Evolutionary conservation across 2,113 vertebrate species (phyloP).

Genomic region (Podarcis raffonei): DNA sequence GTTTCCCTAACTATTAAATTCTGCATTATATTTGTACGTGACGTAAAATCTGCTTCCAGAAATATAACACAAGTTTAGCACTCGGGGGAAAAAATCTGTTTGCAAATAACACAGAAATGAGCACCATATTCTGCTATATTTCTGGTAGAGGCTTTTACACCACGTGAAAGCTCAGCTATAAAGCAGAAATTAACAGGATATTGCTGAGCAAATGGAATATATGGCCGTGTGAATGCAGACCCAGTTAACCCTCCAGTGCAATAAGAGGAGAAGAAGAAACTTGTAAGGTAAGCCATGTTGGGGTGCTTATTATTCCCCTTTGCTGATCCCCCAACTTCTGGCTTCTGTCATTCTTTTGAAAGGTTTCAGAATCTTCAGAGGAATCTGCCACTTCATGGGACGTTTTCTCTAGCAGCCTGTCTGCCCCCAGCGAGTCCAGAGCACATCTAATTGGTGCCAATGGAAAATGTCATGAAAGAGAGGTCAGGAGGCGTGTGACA

Average conservation of each 20-base stretch:
- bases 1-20: background rate
- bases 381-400: constrained; percentile 14
- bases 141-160: no score
- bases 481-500: background rate
- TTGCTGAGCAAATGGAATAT: no score
- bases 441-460: background rate
- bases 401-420: background rate
- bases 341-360: constrained; percentile 59
- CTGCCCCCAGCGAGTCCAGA: rapidly evolving
- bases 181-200: no score
- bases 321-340: constrained; percentile 48
- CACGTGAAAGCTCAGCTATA: no score
- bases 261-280: background rate
- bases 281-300: no score
- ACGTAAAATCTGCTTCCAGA: no score
- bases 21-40: no score
- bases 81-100: no score
- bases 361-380: constrained; percentile 45
- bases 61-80: no score
- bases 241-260: constrained; percentile 10
- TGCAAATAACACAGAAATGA: no score
- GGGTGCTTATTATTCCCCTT: constrained; percentile 11
- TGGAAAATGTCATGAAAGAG: background rate
- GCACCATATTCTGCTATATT: no score
- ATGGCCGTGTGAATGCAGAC: no score